Evolutionary conservation across 92 coral and sea anemone genomes (phyloP).

Genomic region (Zoanthus gigantus): DNA sequence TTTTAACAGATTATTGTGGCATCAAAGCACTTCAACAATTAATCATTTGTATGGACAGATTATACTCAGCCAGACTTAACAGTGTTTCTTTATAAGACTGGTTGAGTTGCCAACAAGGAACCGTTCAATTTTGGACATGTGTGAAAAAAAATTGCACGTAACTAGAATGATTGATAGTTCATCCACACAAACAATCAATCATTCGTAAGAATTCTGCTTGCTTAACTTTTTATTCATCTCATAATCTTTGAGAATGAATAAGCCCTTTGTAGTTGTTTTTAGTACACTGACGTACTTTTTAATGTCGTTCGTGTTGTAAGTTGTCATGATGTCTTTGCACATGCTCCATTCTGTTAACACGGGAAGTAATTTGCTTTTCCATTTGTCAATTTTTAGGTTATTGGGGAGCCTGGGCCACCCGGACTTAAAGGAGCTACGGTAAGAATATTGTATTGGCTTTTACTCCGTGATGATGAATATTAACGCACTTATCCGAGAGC

Average conservation of each 20-base stretch:
- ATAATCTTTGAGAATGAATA: background rate
- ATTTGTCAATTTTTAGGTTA: conserved; percentile 11
- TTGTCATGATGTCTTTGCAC: background rate
- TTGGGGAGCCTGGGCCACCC: conserved; percentile 20
- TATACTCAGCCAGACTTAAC: background rate
- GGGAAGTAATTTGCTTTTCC: background rate
- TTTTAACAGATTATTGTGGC: conserved; percentile 37
- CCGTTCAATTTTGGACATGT: conserved; percentile 31
- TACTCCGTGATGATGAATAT: too few species aligned
- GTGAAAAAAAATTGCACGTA: conserved; percentile 15
- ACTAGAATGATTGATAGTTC: conserved; percentile 23
- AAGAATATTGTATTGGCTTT: background rate
- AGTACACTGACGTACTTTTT: background rate
- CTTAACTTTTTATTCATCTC: conserved; percentile 18
- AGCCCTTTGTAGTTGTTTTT: background rate
- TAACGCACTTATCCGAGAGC: too few species aligned
- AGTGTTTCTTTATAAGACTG: conserved; percentile 12
- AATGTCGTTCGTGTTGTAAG: background rate
- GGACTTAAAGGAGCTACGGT: conserved; percentile 2
- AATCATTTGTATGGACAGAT: background rate
- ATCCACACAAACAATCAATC: background rate
- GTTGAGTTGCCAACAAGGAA: background rate
- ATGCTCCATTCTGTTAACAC: background rate
- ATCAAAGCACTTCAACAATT: background rate
- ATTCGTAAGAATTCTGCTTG: conserved; percentile 52